Conservation (phyloP, 2,113 vertebrate genomes). For the Piaya cayana region DNA sequence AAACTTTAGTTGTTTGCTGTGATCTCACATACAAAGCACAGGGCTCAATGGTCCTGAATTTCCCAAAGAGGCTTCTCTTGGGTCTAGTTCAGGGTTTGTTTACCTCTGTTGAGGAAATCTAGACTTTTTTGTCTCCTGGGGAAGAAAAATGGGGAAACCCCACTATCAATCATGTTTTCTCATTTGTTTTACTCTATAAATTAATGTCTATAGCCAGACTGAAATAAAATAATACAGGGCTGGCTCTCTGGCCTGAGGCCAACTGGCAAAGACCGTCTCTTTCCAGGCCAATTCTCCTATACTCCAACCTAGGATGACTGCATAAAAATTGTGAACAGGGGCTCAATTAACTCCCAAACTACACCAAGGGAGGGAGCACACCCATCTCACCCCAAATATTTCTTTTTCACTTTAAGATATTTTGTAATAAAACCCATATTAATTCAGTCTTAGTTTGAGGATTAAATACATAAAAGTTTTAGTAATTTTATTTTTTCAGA, state of each 20-base stretch:
- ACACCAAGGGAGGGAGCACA: background rate
- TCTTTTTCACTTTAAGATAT: background rate
- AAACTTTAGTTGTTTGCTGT: background rate
- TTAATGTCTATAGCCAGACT: background rate
- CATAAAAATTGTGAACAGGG: background rate
- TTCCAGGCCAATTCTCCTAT: background rate
- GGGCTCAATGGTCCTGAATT: background rate
- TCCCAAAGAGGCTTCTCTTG: background rate
- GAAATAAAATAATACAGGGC: background rate
- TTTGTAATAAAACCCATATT: background rate
- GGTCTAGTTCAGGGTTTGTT: background rate
- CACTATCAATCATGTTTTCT: background rate
- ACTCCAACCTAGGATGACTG: background rate
- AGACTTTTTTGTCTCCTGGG: background rate
- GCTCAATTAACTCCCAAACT: background rate
- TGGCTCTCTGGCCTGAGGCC: background rate
- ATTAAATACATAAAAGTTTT: background rate
- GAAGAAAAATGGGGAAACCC: background rate
- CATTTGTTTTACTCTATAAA: background rate
- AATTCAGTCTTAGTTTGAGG: background rate
- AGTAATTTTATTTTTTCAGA: background rate
- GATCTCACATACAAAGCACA: background rate
- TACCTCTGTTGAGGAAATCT: background rate
- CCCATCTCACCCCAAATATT: background rate
- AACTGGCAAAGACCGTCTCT: background rate